Evolutionary conservation across 2,888 invertebrate genomes (phyloP).

Genomic region (Eupithecia tripunctaria): DNA sequence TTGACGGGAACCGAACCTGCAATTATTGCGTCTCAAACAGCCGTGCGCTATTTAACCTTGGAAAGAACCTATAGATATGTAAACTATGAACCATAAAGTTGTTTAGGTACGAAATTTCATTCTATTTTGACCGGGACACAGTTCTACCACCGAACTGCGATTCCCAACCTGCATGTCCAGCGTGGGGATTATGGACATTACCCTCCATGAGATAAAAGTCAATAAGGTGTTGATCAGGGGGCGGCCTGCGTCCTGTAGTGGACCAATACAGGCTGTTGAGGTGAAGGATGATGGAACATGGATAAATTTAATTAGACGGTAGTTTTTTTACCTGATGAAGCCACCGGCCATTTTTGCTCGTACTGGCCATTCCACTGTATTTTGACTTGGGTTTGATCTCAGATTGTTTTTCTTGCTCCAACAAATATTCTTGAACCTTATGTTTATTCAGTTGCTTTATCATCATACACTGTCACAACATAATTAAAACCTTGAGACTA

Average conservation of each 20-base stretch:
- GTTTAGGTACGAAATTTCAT: background rate
- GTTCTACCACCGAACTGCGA: no score
- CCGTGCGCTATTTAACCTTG: background rate
- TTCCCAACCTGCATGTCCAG: no score
- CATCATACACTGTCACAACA: slow-evolving; percentile 54
- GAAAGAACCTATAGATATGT: background rate
- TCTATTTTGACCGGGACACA: no score
- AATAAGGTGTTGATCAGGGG: no score
- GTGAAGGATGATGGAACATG: no score
- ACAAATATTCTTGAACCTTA: slow-evolving; percentile 69
- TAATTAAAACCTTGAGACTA: slow-evolving; percentile 5
- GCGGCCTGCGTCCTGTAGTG: no score
- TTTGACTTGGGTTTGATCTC: slow-evolving; percentile 62
- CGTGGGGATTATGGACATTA: no score
- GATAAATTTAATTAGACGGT: background rate
- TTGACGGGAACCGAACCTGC: background rate
- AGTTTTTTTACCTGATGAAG: slow-evolving; percentile 62
- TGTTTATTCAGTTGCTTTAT: slow-evolving; percentile 72
- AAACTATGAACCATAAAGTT: no score
- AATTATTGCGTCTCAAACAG: background rate
- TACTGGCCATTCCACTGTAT: slow-evolving; percentile 56
- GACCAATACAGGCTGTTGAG: no score
- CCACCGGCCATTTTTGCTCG: slow-evolving; percentile 68
- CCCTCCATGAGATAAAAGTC: no score
- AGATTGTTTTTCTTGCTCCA: slow-evolving; percentile 62